These are phyloP conservation scores for Heteromormyrus szaboi DNA, from an alignment of 2,797 vertebrate genomes.

Conservation along the genomic window DNA sequence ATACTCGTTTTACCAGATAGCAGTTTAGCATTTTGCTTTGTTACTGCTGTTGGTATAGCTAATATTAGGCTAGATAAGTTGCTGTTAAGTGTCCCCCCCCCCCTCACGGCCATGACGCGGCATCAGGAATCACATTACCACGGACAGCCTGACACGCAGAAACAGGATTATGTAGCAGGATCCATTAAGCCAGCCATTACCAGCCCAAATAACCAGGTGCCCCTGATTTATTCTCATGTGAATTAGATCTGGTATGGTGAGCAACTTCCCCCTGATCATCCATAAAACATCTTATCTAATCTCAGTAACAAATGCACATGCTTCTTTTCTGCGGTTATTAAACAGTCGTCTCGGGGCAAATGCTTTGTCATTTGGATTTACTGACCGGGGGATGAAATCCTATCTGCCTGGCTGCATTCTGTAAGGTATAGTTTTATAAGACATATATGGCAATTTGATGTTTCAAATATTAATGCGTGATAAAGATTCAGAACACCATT, in stretches of 20 bases:
- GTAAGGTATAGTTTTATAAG: neutral
- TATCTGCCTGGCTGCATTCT: neutral
- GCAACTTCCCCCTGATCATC: neutral
- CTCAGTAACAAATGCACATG: neutral
- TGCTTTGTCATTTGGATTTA: constrained; percentile 6
- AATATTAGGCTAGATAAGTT: neutral
- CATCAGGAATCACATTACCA: constrained; percentile 7
- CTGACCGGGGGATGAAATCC: neutral
- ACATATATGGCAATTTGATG: neutral
- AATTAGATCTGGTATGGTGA: neutral
- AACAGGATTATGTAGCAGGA: neutral
- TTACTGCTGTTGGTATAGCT: neutral
- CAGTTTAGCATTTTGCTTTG: neutral
- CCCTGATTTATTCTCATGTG: neutral
- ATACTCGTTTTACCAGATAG: neutral
- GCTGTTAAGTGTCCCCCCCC: neutral
- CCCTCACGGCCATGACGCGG: constrained; percentile 27
- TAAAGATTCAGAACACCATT: neutral
- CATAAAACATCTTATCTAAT: neutral
- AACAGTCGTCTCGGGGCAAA: neutral
- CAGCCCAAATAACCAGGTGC: neutral
- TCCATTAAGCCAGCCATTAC: neutral
- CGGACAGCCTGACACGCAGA: neutral
- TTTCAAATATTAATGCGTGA: neutral
- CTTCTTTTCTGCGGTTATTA: neutral